These are phyloP conservation scores for Eublepharis macularius DNA, from an alignment of 2,113 vertebrate species.

Conservation along the genomic window DNA sequence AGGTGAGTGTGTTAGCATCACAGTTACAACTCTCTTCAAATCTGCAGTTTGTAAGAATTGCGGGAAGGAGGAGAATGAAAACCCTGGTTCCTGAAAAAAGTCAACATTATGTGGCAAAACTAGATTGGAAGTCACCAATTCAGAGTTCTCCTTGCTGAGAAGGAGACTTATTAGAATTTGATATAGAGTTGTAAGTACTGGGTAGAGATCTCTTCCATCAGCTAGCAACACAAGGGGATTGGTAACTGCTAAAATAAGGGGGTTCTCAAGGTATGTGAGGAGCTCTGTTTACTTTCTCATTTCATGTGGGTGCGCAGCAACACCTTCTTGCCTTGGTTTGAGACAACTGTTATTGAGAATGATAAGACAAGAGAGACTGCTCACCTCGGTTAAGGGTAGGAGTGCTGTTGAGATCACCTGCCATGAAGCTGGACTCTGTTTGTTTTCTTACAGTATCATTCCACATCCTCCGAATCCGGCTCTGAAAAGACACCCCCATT, in stretches of 20 bases:
- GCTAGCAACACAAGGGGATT: not conserved
- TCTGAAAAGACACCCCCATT: constrained; percentile 71
- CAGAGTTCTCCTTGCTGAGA: not conserved
- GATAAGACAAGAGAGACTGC: constrained; percentile 1
- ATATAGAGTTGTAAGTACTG: not conserved
- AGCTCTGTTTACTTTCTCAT: not conserved
- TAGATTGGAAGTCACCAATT: not conserved
- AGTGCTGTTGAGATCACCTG: constrained; percentile 91
- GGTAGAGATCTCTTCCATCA: not conserved
- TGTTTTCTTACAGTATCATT: constrained; percentile 94
- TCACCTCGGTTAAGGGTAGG: constrained; percentile 91
- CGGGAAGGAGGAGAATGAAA: not conserved
- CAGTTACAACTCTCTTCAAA: no score
- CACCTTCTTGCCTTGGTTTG: not conserved
- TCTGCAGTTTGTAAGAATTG: not conserved
- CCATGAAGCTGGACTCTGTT: constrained; percentile 94
- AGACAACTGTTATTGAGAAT: no score
- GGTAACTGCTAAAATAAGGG: not conserved
- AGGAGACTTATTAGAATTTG: not conserved
- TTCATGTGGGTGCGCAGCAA: not conserved
- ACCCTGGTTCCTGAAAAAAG: not conserved
- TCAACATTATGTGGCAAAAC: not conserved
- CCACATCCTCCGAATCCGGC: constrained; percentile 94
- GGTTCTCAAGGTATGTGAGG: not conserved
- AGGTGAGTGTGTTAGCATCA: not conserved